Conservation (phyloP, 2,797 vertebrate species). For the Ciconia nigra region DNA sequence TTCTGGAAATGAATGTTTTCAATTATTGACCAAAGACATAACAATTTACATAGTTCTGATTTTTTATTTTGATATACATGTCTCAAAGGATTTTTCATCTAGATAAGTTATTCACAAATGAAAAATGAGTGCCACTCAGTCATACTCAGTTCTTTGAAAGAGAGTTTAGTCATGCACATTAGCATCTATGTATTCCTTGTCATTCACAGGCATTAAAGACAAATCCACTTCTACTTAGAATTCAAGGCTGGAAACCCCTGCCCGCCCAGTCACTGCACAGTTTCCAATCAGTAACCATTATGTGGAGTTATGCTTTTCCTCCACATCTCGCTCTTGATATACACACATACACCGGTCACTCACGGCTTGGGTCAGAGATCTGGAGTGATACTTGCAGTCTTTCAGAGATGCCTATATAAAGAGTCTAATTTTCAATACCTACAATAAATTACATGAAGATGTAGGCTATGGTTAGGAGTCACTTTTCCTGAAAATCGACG, state of each 20-base stretch:
- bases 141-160: slow-evolving; percentile 15
- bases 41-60: slow-evolving; percentile 45
- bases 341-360: neutral
- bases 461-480: neutral
- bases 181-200: neutral
- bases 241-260: neutral
- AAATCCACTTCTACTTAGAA: neutral
- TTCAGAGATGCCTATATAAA: neutral
- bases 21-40: slow-evolving; percentile 49
- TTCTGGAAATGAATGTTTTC: slow-evolving; percentile 21
- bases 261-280: neutral
- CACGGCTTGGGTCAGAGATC: neutral
- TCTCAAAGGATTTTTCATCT: slow-evolving; percentile 40
- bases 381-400: neutral
- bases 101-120: slow-evolving; percentile 26
- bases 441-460: neutral
- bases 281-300: neutral
- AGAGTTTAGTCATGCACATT: slow-evolving; percentile 32
- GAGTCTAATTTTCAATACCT: neutral
- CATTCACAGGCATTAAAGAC: neutral
- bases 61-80: slow-evolving; percentile 33
- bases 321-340: neutral
- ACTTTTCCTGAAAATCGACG: neutral
- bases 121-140: slow-evolving; percentile 34
- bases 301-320: neutral